Base-by-base conservation (phyloP, 2,797 vertebrate genomes). In the Garrulus glandarius region DNA sequence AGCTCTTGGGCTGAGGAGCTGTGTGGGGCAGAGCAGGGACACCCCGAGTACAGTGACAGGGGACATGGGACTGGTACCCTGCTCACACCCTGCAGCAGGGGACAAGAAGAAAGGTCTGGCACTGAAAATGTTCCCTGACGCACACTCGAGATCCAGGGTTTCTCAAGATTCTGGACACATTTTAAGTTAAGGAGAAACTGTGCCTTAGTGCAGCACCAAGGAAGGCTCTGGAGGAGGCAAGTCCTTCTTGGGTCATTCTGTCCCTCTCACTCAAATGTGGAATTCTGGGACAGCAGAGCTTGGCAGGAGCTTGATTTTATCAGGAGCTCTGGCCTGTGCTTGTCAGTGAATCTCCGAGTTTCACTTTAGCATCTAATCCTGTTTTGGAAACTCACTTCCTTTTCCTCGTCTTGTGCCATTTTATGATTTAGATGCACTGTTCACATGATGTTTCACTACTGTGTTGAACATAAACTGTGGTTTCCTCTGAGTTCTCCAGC, bases 351-450 rank as follows among this genome's bases (percentile, higher is more conserved):
- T 47, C 49, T 32, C 39, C 1, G 16, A 61, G 46, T 79, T 79
- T 76, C 71, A 53, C 50, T 13, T 78, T 65, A 15, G 70, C 11
- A 9, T 68, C 71, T 76, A 82, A 76, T 82, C 67, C 78, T 76
- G 78, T 65, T 82, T 75, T 44, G 50, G 63, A 87, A 94, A 79
- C 50, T 75, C 32, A 15, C 26, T 96, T 89, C 87, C 71, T 50
- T 83, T 92, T 83, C 68, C 27, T 85, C 24, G 43, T 68, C 64
- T 57, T 29, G 47, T 78, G 34, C 89, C 37, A 23, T 36, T 59
- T 43, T 43, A 10, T 60, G 47, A 49, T 69, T 84, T 34, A 22
- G 49, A 53, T 2, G 6, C 37, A 23, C 32, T 23, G 46, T 77
- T 90, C 36, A 36, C 47, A 8, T 65, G 64, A 59, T 55, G 36